These are phyloP conservation scores for Mus musculus DNA, from an alignment of 2,113 vertebrate genomes.

Conservation along the genomic window DNA sequence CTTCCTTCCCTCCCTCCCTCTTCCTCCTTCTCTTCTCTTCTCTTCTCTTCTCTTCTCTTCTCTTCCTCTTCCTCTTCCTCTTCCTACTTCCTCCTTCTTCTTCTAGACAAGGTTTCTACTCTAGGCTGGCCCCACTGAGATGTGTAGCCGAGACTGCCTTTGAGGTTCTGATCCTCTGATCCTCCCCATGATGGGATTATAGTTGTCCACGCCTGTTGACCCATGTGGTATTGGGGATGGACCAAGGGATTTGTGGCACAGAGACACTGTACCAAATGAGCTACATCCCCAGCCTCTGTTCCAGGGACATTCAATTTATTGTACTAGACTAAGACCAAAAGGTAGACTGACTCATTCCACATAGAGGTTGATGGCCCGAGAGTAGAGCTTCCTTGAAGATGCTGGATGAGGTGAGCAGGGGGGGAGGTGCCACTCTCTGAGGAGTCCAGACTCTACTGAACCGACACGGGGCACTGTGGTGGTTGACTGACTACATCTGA, in stretches of 20 bases:
- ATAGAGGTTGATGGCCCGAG: neutral
- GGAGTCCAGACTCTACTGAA: neutral
- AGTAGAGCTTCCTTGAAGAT: neutral
- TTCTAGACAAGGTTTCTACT: neutral
- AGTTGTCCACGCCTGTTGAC: neutral
- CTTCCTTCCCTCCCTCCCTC: no score
- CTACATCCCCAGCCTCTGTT: neutral
- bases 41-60: no score
- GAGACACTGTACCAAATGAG: neutral
- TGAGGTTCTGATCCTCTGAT: neutral
- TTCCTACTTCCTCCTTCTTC: neutral
- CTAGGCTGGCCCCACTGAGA: neutral
- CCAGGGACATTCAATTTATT: neutral
- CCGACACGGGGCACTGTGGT: neutral
- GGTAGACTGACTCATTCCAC: neutral
- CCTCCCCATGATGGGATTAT: neutral
- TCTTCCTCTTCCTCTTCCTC: no score
- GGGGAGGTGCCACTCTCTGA: neutral
- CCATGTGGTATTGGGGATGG: neutral
- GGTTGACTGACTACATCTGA: neutral
- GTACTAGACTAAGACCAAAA: neutral
- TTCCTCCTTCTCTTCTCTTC: no score
- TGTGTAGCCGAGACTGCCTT: neutral
- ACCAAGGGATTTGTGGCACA: no score
- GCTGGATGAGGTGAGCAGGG: neutral